Evolutionary conservation across 2,888 invertebrate genomes (phyloP), one percentile per base, ranked within the genome.

Genomic region (Drosophila villosipedis): DNA sequence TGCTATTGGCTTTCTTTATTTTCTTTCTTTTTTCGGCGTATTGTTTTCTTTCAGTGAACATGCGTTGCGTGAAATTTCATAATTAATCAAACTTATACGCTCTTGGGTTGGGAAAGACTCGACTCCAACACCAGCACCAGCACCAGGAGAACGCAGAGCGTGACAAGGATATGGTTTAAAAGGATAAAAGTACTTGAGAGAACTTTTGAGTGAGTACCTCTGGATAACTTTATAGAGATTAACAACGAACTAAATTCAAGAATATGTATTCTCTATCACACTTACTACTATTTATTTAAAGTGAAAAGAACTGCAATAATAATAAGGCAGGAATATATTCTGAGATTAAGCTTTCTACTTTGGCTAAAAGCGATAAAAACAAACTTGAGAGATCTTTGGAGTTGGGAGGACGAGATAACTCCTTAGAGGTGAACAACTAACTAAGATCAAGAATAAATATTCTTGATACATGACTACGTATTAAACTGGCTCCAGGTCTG

Each of bases 41-140:
- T 69, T 72, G 82, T 75, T 61, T 69, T 60, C 63, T 76, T 50
- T 25, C 47, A 43, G 60, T 64, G 54, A 31, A 52, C 91, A 92
- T 92, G 90, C 92, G 91, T 91, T 90, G 92, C 92, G 91, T 93
- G 92, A 93, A 93, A 92, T 93, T 91, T 77, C 31, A 88, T 79
- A 92, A 93, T 93, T 93, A 93, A 93, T 93, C 93, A 93, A 92
- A 92, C 90, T 90, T 90, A 84, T 83, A 77, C 84, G 79, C 78
- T 73, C 77, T 68, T 59, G 73, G 73, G 49, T 72, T 54, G 64
- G n/a, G 37, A 63, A 54, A 53, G 28, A 63, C n/a, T 4, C 47
- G 25, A 47, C 61, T 62, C 31, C 25, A 47, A 25, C 25, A 47
- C 37, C 19, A 52, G 25, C 57, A 62, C 62, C 37, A 50, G 28